A percentile compares a stretch with the other conserved stretches of the same genome.
Evolutionary conservation across 1,140 invertebrate genomes (phyloP).

Genomic region (Penaeus indicus): DNA sequence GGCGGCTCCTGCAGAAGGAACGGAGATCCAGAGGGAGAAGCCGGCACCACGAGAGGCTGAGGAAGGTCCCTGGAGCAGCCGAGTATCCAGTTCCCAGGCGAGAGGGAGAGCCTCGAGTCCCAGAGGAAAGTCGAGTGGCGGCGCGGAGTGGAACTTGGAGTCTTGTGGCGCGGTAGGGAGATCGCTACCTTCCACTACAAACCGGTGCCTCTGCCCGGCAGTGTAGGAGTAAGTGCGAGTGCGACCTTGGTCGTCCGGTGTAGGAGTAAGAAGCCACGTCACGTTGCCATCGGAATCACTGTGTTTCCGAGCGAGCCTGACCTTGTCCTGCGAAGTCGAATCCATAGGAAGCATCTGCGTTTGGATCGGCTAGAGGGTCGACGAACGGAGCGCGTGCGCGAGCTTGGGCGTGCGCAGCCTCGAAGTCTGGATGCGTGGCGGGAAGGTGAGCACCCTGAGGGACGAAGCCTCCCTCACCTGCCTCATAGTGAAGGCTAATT

Average conservation of each 20-base stretch:
- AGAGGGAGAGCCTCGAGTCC: not conserved
- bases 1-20: too few relatives aligned
- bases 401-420: slow-evolving; percentile 50
- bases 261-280: slow-evolving; percentile 69
- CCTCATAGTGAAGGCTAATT: slow-evolving; percentile 44
- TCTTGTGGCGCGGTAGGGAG: slow-evolving; percentile 42
- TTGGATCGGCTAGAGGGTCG: slow-evolving; percentile 56
- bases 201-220: slow-evolving; percentile 62
- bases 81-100: not conserved
- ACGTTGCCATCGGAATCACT: slow-evolving; percentile 68
- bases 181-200: slow-evolving; percentile 63
- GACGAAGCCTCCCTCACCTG: slow-evolving; percentile 57
- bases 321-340: slow-evolving; percentile 67
- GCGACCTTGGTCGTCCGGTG: slow-evolving; percentile 67
- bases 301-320: slow-evolving; percentile 65
- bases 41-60: too few relatives aligned
- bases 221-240: slow-evolving; percentile 62
- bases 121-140: slow-evolving; percentile 22
- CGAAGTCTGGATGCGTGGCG: slow-evolving; percentile 51
- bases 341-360: slow-evolving; percentile 65
- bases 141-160: slow-evolving; percentile 34
- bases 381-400: slow-evolving; percentile 48
- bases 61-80: too few relatives aligned
- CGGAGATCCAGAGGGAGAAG: too few relatives aligned
- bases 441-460: slow-evolving; percentile 51